Conservation (phyloP, 30 jellyfish, hydroid and myxozoan genomes). For the Turritopsis dohrnii region DNA sequence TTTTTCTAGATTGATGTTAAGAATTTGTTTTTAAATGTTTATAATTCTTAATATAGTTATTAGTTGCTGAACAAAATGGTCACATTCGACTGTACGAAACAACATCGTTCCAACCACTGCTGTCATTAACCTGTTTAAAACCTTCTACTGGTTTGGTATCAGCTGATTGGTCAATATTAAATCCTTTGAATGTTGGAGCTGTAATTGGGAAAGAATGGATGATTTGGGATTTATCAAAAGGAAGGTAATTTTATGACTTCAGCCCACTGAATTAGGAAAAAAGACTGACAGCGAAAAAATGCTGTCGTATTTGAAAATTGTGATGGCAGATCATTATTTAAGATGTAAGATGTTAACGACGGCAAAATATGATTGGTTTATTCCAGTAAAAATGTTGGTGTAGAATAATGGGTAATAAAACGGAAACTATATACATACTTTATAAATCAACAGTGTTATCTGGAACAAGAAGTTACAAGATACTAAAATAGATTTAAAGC, state of each 20-base stretch:
- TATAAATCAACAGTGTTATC: too few species aligned
- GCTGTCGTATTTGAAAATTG: too few species aligned
- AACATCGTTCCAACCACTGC: conserved; percentile 26
- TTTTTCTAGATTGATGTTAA: not conserved
- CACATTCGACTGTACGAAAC: conserved; percentile 40
- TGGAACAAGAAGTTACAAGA: too few species aligned
- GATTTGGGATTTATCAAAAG: conserved; percentile 51
- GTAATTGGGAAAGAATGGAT: conserved; percentile 36
- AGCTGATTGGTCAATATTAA: conserved; percentile 40
- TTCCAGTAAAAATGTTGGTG: not conserved
- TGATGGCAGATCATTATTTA: too few species aligned
- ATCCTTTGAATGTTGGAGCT: conserved; percentile 49
- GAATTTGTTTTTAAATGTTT: not conserved
- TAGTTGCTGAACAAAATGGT: conserved; percentile 53
- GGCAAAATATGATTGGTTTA: not conserved
- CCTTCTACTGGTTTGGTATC: conserved; percentile 19
- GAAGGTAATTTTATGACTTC: conserved; percentile 31
- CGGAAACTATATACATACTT: too few species aligned
- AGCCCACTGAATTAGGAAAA: too few species aligned
- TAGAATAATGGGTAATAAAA: too few species aligned
- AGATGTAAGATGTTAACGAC: not conserved
- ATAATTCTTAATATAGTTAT: conserved; percentile 6
- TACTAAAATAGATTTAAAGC: too few species aligned
- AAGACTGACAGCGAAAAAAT: too few species aligned
- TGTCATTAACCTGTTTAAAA: conserved; percentile 20